phyloP scores from a whole-genome alignment of 2,113 vertebrate species.

The Indicator indicator region DNA sequence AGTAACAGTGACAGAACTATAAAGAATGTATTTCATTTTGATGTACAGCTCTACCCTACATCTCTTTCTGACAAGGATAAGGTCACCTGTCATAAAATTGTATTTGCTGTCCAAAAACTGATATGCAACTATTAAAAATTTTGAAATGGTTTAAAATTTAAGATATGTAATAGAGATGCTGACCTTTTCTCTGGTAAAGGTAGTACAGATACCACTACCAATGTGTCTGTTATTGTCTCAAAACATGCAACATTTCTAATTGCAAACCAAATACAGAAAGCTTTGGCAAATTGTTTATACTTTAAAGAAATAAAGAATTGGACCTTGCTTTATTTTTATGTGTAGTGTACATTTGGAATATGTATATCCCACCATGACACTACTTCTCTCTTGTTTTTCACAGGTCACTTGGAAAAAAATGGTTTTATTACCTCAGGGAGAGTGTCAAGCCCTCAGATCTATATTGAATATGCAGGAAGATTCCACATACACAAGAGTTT shows the following conservation, averaged over 20 bases:
- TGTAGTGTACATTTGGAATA: neutral
- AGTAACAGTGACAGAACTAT: conserved; percentile 54
- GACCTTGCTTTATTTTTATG: neutral
- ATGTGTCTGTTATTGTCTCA: conserved; percentile 41
- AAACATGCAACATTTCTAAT: neutral
- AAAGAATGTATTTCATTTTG: conserved; percentile 78
- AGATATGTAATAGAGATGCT: conserved; percentile 45
- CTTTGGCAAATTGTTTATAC: neutral
- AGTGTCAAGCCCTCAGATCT: neutral
- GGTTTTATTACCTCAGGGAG: neutral
- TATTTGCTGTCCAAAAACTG: conserved; percentile 79
- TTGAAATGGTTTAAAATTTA: conserved; percentile 72
- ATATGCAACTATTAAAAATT: conserved; percentile 75
- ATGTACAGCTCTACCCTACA: conserved; percentile 66
- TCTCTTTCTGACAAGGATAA: conserved; percentile 80
- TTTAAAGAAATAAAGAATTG: neutral
- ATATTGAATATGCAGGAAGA: neutral
- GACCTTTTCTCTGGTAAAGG: conserved; percentile 78
- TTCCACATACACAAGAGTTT: fast-evolving
- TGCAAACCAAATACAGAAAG: neutral
- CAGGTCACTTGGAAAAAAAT: neutral
- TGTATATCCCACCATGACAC: neutral
- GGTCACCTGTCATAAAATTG: conserved; percentile 82
- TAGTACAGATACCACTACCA: conserved; percentile 59
- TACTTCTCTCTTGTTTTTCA: neutral